These are phyloP conservation scores for Sebastes taczanowskii DNA, from an alignment of 2,797 vertebrate species.

Conservation along the genomic window DNA sequence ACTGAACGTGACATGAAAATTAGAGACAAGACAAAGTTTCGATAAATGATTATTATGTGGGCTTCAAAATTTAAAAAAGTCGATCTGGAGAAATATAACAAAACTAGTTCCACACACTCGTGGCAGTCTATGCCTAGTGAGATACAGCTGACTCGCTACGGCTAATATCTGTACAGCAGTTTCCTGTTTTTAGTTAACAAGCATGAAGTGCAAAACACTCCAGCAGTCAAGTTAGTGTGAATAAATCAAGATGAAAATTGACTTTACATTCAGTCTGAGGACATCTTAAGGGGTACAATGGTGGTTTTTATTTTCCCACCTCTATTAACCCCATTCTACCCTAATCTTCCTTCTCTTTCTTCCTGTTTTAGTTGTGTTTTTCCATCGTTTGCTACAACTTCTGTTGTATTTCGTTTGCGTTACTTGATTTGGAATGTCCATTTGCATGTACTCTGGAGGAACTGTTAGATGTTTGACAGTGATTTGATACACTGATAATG, in stretches of 20 bases:
- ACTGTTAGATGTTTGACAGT: conserved; percentile 59
- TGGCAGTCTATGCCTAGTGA: not conserved
- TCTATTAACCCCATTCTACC: not conserved
- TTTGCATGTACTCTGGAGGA: conserved; percentile 69
- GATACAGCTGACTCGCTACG: not conserved
- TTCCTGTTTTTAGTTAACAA: not conserved
- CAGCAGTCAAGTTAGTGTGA: not conserved
- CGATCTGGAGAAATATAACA: not conserved
- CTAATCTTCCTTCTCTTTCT: conserved; percentile 1
- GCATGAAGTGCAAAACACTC: conserved; percentile 24
- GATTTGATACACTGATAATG: conserved; percentile 63
- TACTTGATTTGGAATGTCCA: conserved; percentile 55
- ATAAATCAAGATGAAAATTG: not conserved
- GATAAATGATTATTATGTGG: not conserved
- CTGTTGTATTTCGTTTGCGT: conserved; percentile 56
- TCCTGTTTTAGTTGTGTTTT: conserved; percentile 53
- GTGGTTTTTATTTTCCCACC: conserved; percentile 52
- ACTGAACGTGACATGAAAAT: conserved; percentile 28
- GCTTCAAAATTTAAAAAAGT: not conserved
- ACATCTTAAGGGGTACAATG: conserved; percentile 37
- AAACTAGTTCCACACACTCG: not conserved
- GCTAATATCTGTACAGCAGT: not conserved
- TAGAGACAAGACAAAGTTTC: not conserved
- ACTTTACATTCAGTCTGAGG: conserved; percentile 48
- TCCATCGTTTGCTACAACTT: conserved; percentile 56